These are phyloP conservation scores for Uromys caudimaculatus DNA, from an alignment of 2,797 vertebrate genomes.

Conservation along the genomic window DNA sequence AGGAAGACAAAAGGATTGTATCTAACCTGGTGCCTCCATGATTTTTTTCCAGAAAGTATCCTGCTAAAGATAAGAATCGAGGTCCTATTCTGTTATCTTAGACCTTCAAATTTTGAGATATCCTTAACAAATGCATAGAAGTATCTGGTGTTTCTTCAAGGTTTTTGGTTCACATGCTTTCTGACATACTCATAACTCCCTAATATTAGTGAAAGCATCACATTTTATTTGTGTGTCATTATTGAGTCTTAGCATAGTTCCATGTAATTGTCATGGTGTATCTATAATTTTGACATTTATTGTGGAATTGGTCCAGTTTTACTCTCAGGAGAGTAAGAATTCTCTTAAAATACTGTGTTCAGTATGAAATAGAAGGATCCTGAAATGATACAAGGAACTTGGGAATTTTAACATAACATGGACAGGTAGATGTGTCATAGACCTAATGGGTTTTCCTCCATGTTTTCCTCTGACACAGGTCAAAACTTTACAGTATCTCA, in stretches of 20 bases:
- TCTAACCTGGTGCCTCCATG: neutral
- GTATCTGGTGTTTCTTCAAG: neutral
- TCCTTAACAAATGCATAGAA: neutral
- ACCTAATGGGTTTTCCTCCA: neutral
- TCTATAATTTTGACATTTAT: neutral
- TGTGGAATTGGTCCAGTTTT: neutral
- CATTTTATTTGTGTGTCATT: neutral
- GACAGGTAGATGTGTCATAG: neutral
- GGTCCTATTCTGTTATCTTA: neutral
- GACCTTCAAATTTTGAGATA: neutral
- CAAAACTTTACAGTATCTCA: neutral
- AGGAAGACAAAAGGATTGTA: neutral
- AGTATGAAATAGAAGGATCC: neutral
- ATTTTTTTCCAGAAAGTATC: neutral
- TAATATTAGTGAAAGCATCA: neutral
- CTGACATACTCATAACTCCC: neutral
- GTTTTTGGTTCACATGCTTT: neutral
- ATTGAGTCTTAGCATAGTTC: neutral
- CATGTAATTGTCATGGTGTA: neutral
- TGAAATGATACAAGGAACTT: neutral
- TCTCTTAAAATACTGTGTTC: neutral
- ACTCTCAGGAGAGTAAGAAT: neutral
- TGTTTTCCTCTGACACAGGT: neutral
- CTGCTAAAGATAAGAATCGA: neutral
- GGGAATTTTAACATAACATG: neutral